phyloP scores from a whole-genome alignment of 2,113 vertebrate species.

The Salvelinus namaycush region DNA sequence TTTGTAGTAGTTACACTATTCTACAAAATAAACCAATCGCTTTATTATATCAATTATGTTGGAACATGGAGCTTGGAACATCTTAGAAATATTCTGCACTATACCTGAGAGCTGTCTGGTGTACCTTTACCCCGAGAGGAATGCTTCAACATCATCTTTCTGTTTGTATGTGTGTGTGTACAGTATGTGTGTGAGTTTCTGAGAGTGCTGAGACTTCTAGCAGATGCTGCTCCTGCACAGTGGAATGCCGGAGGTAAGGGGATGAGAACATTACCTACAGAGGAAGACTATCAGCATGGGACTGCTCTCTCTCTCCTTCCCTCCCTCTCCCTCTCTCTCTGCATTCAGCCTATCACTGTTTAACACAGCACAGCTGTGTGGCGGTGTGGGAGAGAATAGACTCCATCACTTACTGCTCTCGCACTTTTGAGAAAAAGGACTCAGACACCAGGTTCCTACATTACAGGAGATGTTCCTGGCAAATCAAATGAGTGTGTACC shows the following conservation, averaged over 20 bases:
- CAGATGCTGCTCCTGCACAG: constrained; percentile 23
- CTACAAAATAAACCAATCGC: no score
- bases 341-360: constrained; percentile 52
- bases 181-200: no score
- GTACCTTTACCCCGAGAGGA: no score
- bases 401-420: constrained; percentile 24
- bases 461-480: constrained; percentile 6
- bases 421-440: constrained; percentile 31
- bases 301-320: not conserved
- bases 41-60: no score
- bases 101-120: no score
- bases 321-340: constrained; percentile 10
- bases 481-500: constrained; percentile 1
- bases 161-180: no score
- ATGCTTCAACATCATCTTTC: no score
- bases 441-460: constrained; percentile 18
- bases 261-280: constrained; percentile 19
- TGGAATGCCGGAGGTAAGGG: constrained; percentile 4
- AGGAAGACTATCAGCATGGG: constrained; percentile 4
- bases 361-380: constrained; percentile 55
- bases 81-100: no score
- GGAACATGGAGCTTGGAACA: no score
- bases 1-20: no score
- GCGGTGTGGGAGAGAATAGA: constrained; percentile 41
- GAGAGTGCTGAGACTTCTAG: constrained; percentile 4